Percentiles rank a stretch among this genome's conserved stretches.
phyloP scores from a whole-genome alignment of 2,113 vertebrate genomes.

The Tragelaphus buxtoni region DNA sequence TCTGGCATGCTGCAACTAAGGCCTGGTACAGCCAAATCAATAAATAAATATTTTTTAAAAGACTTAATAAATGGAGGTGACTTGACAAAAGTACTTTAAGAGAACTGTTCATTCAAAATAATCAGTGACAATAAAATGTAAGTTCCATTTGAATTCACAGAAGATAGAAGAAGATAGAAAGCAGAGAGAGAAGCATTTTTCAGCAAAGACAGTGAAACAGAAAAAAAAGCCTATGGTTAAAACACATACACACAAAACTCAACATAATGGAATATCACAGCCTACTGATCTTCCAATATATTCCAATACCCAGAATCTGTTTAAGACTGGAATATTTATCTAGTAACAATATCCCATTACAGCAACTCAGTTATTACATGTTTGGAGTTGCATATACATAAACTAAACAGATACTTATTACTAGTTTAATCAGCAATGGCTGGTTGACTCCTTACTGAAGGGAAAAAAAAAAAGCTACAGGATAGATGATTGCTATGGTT shows the following conservation, averaged over 20 bases:
- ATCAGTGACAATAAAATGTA: conserved; percentile 15
- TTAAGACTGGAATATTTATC: conserved; percentile 29
- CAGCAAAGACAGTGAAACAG: not conserved
- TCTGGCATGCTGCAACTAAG: not conserved
- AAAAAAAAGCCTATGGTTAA: not conserved
- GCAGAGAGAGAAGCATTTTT: not conserved
- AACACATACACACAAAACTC: not conserved
- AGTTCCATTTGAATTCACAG: conserved; percentile 35
- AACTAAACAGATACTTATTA: conserved; percentile 41
- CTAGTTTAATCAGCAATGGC: conserved; percentile 59
- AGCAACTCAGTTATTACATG: not conserved
- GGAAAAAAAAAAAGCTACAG: not conserved
- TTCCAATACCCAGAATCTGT: conserved; percentile 38
- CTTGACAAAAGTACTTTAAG: not conserved
- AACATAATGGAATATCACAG: conserved; percentile 47
- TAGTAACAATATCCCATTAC: conserved; percentile 6
- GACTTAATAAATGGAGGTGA: not conserved
- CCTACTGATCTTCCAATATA: conserved; percentile 34
- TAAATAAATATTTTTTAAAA: not conserved
- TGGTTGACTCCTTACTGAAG: conserved; percentile 34
- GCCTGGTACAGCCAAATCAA: not conserved
- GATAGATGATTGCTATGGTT: conserved; percentile 17
- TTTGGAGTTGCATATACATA: not conserved
- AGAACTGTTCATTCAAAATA: conserved; percentile 38
- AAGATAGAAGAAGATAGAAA: not conserved